These are phyloP conservation scores for Parelbella ahira DNA, from an alignment of 2,888 invertebrate species.

Conservation along the genomic window DNA sequence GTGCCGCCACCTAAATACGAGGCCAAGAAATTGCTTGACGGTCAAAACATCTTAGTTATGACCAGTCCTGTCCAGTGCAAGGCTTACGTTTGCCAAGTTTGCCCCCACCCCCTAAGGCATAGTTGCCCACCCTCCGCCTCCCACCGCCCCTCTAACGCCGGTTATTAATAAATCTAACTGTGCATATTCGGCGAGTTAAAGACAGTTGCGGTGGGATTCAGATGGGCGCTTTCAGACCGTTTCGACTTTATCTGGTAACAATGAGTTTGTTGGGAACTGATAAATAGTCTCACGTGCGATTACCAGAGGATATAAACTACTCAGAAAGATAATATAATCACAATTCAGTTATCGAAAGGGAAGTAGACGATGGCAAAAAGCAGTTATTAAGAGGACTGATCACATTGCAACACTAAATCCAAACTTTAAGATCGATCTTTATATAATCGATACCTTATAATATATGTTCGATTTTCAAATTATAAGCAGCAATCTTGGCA, in stretches of 20 bases:
- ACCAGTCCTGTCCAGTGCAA: conserved; percentile 76
- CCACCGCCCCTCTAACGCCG: conserved; percentile 40
- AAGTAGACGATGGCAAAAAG: no score
- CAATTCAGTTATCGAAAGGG: no score
- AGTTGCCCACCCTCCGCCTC: conserved; percentile 43
- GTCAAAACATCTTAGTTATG: conserved; percentile 81
- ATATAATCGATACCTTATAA: no score
- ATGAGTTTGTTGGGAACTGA: conserved; percentile 19
- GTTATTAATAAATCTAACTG: conserved; percentile 79
- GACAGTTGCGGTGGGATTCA: conserved; percentile 53
- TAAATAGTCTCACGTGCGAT: conserved; percentile 18
- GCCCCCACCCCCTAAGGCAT: conserved; percentile 63
- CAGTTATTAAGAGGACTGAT: no score
- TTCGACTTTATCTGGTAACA: conserved; percentile 37
- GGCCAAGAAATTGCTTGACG: conserved; percentile 77
- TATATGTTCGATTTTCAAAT: no score
- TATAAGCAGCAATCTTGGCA: no score
- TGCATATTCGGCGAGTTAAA: conserved; percentile 66
- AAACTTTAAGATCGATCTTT: no score
- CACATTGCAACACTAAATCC: no score
- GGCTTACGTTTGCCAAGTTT: conserved; percentile 75
- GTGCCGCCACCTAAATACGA: conserved; percentile 46
- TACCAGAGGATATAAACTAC: no score
- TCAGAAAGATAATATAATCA: no score
- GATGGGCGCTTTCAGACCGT: conserved; percentile 26